Percentiles rank a stretch among this genome's conserved stretches.
phyloP scores from a whole-genome alignment of 2,888 invertebrate genomes.

The Eutolmus rufibarbis region DNA sequence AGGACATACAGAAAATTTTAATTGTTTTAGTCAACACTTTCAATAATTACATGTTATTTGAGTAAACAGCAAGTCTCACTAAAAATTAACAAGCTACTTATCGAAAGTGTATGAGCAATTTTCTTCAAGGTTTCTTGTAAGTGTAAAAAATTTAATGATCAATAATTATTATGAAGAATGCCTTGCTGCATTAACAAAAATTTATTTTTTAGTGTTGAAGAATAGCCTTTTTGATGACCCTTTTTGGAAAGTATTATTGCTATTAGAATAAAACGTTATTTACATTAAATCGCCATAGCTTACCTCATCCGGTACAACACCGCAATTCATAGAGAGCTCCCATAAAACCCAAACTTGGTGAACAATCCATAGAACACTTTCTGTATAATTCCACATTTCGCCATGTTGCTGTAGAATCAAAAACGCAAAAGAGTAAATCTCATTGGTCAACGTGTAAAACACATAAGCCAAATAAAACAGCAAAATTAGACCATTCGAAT shows the following conservation, averaged over 20 bases:
- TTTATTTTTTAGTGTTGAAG: too few species aligned
- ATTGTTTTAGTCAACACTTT: neutral
- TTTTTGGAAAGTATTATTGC: too few species aligned
- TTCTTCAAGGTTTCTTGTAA: neutral
- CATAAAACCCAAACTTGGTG: slow-evolving; percentile 15
- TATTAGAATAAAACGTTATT: neutral
- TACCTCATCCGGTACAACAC: slow-evolving; percentile 18
- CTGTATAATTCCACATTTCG: neutral
- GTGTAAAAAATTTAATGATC: neutral
- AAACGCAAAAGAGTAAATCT: neutral
- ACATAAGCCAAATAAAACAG: slow-evolving; percentile 17
- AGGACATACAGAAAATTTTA: neutral
- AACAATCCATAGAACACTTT: neutral
- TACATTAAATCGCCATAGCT: neutral
- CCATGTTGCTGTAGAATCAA: neutral
- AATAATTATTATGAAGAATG: too few species aligned
- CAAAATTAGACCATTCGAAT: slow-evolving; percentile 4
- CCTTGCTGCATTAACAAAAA: too few species aligned
- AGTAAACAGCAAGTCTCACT: neutral
- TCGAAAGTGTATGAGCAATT: neutral
- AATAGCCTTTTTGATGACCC: too few species aligned
- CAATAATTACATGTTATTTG: neutral
- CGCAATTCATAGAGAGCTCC: slow-evolving; percentile 9
- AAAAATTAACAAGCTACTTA: neutral
- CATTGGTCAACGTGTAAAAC: slow-evolving; percentile 28